Evolutionary conservation across 2,797 vertebrate genomes (phyloP).

Genomic region (Notoglanidium macrostoma): DNA sequence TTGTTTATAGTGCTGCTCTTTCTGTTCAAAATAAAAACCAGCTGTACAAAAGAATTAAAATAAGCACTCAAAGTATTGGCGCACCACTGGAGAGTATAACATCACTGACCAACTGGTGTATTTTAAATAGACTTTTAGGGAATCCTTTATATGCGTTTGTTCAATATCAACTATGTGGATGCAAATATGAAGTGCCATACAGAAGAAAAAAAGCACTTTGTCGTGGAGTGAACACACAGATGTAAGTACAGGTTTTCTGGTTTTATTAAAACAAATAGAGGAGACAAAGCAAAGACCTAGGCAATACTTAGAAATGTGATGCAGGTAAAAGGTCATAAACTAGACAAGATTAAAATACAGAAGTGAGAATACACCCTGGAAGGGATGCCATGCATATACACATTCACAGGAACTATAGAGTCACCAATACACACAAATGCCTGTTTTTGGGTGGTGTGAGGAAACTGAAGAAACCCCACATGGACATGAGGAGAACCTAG

Average conservation of each 20-base stretch:
- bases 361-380: background rate
- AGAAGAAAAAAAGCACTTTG: background rate
- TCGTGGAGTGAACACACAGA: background rate
- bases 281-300: background rate
- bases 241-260: background rate
- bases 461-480: background rate
- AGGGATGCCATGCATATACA: background rate
- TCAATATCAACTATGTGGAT: background rate
- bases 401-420: background rate
- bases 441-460: background rate
- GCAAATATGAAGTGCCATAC: no score
- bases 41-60: slow-evolving; percentile 7
- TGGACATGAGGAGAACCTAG: background rate
- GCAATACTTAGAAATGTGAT: background rate
- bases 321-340: background rate
- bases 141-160: background rate
- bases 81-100: background rate
- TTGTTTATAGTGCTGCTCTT: slow-evolving; percentile 2
- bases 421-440: background rate
- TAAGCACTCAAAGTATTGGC: slow-evolving; percentile 6
- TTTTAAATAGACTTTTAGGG: background rate
- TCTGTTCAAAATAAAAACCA: slow-evolving; percentile 11
- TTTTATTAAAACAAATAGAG: background rate
- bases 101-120: background rate
- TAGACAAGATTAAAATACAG: background rate